A percentile compares a stretch with the other conserved stretches of the same genome.
These are phyloP conservation scores for Pagrus major DNA, from an alignment of 2,113 vertebrate genomes.

Conservation along the genomic window DNA sequence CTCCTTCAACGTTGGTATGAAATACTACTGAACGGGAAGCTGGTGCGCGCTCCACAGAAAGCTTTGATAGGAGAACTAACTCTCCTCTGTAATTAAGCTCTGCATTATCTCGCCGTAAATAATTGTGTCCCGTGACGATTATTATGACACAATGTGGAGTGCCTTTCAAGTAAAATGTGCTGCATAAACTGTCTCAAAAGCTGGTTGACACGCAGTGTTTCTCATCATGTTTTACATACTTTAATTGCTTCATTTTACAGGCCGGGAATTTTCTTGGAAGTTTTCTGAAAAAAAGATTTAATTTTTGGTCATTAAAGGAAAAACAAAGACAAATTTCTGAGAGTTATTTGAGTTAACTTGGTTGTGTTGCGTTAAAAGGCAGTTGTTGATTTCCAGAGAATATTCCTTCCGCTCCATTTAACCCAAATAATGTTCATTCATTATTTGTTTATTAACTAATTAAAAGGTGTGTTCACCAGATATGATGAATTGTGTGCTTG, in stretches of 20 bases:
- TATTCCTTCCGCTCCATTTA: neutral
- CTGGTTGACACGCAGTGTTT: neutral
- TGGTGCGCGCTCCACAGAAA: conserved; percentile 15
- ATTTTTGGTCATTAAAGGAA: neutral
- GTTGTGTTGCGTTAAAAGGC: neutral
- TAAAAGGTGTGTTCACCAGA: neutral
- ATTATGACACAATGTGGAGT: neutral
- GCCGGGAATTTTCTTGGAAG: neutral
- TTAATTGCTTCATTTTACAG: neutral
- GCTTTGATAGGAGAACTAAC: conserved; percentile 46
- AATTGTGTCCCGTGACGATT: conserved; percentile 55
- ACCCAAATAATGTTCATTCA: neutral
- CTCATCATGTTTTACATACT: neutral
- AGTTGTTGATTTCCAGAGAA: neutral
- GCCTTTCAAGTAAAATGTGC: conserved; percentile 18
- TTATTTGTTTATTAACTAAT: neutral
- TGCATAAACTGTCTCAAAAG: conserved; percentile 19
- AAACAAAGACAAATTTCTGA: neutral
- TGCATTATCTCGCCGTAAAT: conserved; percentile 56
- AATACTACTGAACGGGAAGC: conserved; percentile 27
- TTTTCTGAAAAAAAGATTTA: neutral
- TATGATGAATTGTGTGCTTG: neutral
- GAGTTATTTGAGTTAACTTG: neutral
- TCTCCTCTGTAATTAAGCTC: conserved; percentile 50
- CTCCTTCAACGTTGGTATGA: conserved; percentile 28